Base-by-base conservation (phyloP, 1,140 invertebrate genomes). In the Magallana gigas region DNA sequence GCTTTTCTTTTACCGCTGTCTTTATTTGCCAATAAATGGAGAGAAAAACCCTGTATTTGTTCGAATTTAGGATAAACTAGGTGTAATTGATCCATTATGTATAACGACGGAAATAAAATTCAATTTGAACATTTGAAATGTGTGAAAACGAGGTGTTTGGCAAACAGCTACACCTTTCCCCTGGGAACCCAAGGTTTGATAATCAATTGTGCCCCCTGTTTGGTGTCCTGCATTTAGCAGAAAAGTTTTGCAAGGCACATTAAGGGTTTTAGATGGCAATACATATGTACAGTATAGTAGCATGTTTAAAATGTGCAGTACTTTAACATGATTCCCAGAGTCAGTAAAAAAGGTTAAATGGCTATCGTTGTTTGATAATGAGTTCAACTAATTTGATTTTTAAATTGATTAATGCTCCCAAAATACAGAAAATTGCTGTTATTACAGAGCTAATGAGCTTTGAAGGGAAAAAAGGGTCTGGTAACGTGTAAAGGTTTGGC, bases 41-140 rank as follows among this genome's bases (percentile, higher is more conserved):
- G 23, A 76, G 68, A 76, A 76, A 76, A 29, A 76, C 18, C 68
- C 68, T 12, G 68, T 76, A 76, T 76, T 76, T 76, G 68, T 76
- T 76, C 68, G 12, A 76, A 76, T 76, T 76, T 76, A 12, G 68
- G 68, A 76, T 29, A 76, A 76, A 76, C 68, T 76, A 23, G 6
- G 68, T 29, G 68, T 76, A 76, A 76, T 76, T 76, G 68, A 76
- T 76, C 68, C 68, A 76, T 76, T 76, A 76, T 76, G 68, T 76
- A 76, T 76, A 76, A 76, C 36, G 68, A 76, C 18, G 68, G 68
- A 76, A 76, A 76, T 76, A 76, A 76, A 29, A 29, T 76, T 76
- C 68, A 36, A 76, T 76, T 76, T 76, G 68, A 76, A 76, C 68
- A 76, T 76, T 76, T 76, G 68, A 29, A 76, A 76, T 76, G 68